Evolutionary conservation across 2,797 vertebrate genomes (phyloP), one percentile per base, ranked within the genome.

Genomic region (Enteromius fasciolatus): DNA sequence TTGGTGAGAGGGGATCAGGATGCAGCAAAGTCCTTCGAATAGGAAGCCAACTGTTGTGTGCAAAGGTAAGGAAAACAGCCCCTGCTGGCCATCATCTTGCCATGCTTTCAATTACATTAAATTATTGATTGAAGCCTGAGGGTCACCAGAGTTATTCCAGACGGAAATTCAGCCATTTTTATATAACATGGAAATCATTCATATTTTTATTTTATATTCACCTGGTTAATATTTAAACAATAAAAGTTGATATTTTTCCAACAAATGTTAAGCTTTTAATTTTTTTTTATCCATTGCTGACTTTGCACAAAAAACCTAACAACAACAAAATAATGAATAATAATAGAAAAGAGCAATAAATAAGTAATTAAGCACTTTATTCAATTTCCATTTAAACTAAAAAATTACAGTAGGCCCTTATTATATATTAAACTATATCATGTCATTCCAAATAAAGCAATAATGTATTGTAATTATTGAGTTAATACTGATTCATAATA

Each of bases 111-210:
- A 44, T 82, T 52, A 75, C 80, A 67, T 67, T 75, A 0, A 66
- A 76, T 75, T 54, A 82, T 82, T 82, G 15, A 82, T 75, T 48
- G 66, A 59, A 59, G 78, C 64, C 44, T 50, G 44, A 50, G 52
- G 3, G 79, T 81, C 31, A 28, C 69, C 57, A 15, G 39, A 63
- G 28, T 72, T 48, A 50, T 57, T 67, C 23, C 61, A 41, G 15
- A 68, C 20, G 28, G 17, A 66, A 66, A 66, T 44, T 36, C 15
- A 54, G 1, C 11, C 10, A 36, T 54, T 75, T 41, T 20, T 23
- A 41, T 36, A 39, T 12, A 33, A 52, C 9, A 50, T 50, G 9
- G 17, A 72, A 11, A 72, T 20, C 31, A 36, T 50, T 11, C 2
- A 18, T 72, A 52, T 50, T 33, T 63, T 18, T 20, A 20, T 72